Evolutionary conservation across 2,797 vertebrate genomes (phyloP), one percentile per base, ranked within the genome.

Genomic region (Myioborus melanocephalus): DNA sequence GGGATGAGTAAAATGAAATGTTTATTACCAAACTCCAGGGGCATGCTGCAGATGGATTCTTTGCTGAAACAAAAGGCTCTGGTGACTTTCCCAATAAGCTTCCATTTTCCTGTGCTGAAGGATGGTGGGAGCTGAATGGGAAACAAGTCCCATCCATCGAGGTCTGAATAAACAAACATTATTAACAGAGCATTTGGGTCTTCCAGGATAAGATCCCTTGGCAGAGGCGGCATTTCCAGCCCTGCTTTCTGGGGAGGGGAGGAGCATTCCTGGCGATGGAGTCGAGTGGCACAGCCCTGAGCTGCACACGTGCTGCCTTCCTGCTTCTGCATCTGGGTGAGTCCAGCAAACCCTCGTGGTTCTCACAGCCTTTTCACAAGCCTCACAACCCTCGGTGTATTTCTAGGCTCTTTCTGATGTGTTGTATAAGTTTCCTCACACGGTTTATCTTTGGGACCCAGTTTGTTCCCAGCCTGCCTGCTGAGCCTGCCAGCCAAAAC

Each of bases 241-340:
- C 43, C 44, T 16, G 46, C 12, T 14, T 24, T 49, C 37, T 0
- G 0, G 2, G 11, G 32, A 66, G 14, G 0, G 43, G 53, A 85
- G 39, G 26, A 76, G 44, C 3, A 0, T 24, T 93, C 65, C 4
- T 50, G 32, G 78, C 0, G 2, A 96, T 96, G 96, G 53, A 80
- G 32, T 8, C 2, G 1, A 0, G n/a, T 0, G 0, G 60, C 47
- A 9, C 1, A 4, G 60, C 34, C 19, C 4, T 64, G 64, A 91
- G 50, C 64, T 44, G 49, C 79, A 23, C 0, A 0, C 16, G 59
- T 57, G 28, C 73, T 0, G 0, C 91, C 88, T 13, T 85, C 92
- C 39, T 75, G 47, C 32, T 89, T 79, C 77, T 96, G 60, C 77
- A 61, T 15, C 60, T 93, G 37, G 93, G 97, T 97, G 73, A 97